Evolutionary conservation across 2,113 vertebrate species (phyloP).

Genomic region (Cryptoleucopteryx plumbea): DNA sequence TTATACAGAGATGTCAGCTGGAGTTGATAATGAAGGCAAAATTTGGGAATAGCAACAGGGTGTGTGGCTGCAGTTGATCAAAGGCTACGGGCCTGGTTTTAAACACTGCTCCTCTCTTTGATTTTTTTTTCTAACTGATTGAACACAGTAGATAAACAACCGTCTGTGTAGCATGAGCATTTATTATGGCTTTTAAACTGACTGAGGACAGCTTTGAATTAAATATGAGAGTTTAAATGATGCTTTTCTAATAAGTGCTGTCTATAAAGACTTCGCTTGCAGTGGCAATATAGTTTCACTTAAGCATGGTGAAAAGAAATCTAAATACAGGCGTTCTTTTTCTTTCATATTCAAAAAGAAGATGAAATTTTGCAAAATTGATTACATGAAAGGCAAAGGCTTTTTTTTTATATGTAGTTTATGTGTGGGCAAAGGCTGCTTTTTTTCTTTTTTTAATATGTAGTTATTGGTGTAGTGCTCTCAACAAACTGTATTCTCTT

Average conservation of each 20-base stretch:
- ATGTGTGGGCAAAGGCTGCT: not conserved
- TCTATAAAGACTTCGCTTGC: not conserved
- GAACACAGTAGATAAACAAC: not conserved
- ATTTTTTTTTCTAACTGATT: not conserved
- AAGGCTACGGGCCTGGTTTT: not conserved
- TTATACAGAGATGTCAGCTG: not conserved
- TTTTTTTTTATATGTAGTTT: not conserved
- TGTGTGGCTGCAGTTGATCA: slow-evolving; percentile 18
- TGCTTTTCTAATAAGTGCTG: not conserved
- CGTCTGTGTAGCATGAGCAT: not conserved
- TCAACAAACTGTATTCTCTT: not conserved
- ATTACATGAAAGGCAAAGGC: not conserved
- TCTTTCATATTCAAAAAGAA: not conserved
- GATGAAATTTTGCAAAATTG: not conserved
- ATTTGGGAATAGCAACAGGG: not conserved
- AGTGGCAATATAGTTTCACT: not conserved
- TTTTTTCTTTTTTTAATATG: not conserved
- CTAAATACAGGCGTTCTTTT: not conserved
- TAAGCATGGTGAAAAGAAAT: not conserved
- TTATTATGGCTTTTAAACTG: slow-evolving; percentile 3
- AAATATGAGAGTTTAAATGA: not conserved
- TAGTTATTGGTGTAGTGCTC: not conserved
- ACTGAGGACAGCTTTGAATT: not conserved
- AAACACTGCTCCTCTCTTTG: not conserved
- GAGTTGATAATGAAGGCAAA: not conserved